These are phyloP conservation scores for Torymus texanus DNA, from an alignment of 2,888 invertebrate genomes.

Conservation along the genomic window DNA sequence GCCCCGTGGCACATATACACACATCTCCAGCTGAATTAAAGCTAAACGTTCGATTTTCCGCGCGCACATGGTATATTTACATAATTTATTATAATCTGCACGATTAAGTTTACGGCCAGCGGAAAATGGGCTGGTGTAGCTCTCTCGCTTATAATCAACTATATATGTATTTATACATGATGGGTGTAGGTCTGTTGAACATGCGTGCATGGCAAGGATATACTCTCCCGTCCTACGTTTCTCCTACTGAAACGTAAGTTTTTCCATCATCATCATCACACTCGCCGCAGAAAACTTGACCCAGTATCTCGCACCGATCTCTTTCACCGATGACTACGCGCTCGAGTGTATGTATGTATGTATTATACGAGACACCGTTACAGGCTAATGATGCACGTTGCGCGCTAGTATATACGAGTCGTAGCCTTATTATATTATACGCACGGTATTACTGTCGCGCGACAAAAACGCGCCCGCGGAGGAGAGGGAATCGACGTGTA, in stretches of 20 bases:
- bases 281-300: conserved; percentile 51
- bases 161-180: no score
- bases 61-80: conserved; percentile 9
- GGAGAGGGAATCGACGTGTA: no score
- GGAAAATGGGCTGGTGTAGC: neutral
- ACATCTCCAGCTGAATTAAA: conserved; percentile 1
- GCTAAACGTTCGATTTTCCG: conserved; percentile 16
- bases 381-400: no score
- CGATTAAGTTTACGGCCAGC: conserved; percentile 43
- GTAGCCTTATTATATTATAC: conserved; percentile 5
- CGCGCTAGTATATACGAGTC: no score
- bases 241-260: conserved; percentile 50
- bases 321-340: conserved; percentile 6
- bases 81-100: conserved; percentile 46
- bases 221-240: conserved; percentile 55
- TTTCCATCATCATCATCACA: conserved; percentile 40
- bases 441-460: neutral
- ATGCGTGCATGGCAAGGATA: conserved; percentile 48
- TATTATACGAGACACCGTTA: neutral
- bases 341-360: no score
- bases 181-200: conserved; percentile 32
- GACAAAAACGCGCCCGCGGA: neutral
- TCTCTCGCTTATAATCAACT: neutral
- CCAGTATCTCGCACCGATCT: conserved; percentile 37
- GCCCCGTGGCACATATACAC: no score